A percentile compares a stretch with the other conserved stretches of the same genome.
Conservation (phyloP, 2,797 vertebrate species). For the Megalops cyprinoides region DNA sequence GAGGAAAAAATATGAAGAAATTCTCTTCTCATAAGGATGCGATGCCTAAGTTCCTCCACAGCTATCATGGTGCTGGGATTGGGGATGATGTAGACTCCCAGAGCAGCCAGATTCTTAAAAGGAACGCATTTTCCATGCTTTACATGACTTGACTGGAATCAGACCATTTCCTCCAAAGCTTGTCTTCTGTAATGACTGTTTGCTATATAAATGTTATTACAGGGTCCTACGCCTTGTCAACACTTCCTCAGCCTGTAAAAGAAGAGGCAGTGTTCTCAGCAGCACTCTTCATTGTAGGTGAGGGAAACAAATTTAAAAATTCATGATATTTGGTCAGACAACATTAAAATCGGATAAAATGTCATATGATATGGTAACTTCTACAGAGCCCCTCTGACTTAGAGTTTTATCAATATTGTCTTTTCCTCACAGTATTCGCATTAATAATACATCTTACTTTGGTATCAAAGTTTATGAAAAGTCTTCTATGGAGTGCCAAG, state of each 20-base stretch:
- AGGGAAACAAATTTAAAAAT: constrained; percentile 21
- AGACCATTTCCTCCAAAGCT: background rate
- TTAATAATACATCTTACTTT: constrained; percentile 13
- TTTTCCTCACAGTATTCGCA: background rate
- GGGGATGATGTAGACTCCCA: background rate
- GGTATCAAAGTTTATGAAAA: constrained; percentile 21
- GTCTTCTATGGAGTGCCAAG: background rate
- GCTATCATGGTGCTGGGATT: too few relatives aligned
- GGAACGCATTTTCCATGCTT: background rate
- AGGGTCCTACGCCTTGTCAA: background rate
- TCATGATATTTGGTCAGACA: constrained; percentile 17
- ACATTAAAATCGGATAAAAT: constrained; percentile 32
- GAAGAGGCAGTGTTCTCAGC: background rate
- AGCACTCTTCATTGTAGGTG: constrained; percentile 8
- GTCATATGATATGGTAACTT: constrained; percentile 6
- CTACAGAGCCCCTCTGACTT: background rate
- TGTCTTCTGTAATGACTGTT: background rate
- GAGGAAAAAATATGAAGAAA: background rate
- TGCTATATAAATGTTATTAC: background rate
- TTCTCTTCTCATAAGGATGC: background rate
- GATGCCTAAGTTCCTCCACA: too few relatives aligned
- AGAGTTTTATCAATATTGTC: constrained; percentile 10
- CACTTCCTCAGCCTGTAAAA: background rate
- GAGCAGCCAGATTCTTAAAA: background rate
- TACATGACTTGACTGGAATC: background rate